A percentile compares a stretch with the other conserved stretches of the same genome.
These are phyloP conservation scores for Percina caprodes DNA, from an alignment of 2,113 vertebrate species.

Conservation along the genomic window DNA sequence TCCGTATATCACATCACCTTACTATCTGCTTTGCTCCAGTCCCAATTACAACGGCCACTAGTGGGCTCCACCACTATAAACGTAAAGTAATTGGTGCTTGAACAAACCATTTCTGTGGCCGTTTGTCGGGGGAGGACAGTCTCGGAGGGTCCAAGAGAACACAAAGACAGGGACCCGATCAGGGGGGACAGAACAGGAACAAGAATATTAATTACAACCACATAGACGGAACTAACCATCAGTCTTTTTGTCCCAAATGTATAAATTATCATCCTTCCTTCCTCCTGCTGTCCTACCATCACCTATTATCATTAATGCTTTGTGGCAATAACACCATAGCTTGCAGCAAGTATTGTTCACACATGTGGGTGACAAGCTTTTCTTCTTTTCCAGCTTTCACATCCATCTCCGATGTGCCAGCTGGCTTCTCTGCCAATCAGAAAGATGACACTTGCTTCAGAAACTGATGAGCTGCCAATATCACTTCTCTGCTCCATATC, in stretches of 20 bases:
- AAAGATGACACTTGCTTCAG: slow-evolving; percentile 17
- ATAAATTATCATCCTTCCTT: slow-evolving; percentile 54
- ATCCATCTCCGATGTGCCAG: slow-evolving; percentile 17
- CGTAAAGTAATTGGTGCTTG: no score
- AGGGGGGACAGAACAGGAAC: slow-evolving; percentile 26
- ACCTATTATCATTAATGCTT: slow-evolving; percentile 39
- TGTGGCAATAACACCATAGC: slow-evolving; percentile 25
- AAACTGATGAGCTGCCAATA: slow-evolving; percentile 49
- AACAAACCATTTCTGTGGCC: no score
- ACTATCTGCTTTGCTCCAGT: no score
- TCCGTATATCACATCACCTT: no score
- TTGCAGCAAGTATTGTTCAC: slow-evolving; percentile 36
- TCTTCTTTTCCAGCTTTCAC: slow-evolving; percentile 22
- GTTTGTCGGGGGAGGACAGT: no score
- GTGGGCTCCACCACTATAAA: no score
- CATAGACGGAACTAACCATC: slow-evolving; percentile 27
- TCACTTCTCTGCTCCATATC: slow-evolving; percentile 35
- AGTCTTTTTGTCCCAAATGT: slow-evolving; percentile 40
- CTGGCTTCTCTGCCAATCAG: slow-evolving; percentile 56
- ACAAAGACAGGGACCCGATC: slow-evolving; percentile 20
- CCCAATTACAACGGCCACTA: no score
- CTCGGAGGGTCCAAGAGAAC: background rate
- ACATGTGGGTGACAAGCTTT: slow-evolving; percentile 37
- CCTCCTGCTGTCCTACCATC: slow-evolving; percentile 36
- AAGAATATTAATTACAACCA: slow-evolving; percentile 48